Evolutionary conservation across 2,797 vertebrate genomes (phyloP).

Genomic region (Poecilia picta): DNA sequence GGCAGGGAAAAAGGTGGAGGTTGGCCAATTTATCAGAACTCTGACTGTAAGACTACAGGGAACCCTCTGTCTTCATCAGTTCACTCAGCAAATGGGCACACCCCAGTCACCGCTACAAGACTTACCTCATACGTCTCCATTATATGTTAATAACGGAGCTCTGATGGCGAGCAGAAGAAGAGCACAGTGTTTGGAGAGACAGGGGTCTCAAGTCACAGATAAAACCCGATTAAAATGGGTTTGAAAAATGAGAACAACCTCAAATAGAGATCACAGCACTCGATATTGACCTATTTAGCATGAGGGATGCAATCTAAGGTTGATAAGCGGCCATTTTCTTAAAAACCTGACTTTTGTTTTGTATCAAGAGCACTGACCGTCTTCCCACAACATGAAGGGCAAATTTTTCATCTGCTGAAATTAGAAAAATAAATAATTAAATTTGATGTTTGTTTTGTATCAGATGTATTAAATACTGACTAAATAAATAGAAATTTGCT

Average conservation of each 20-base stretch:
- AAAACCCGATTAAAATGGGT: conserved; percentile 31
- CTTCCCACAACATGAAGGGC: too few relatives aligned
- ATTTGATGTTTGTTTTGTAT: too few relatives aligned
- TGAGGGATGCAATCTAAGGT: too few relatives aligned
- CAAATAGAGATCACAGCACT: background rate
- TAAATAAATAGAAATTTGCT: too few relatives aligned
- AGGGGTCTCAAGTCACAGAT: conserved; percentile 22
- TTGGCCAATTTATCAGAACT: conserved; percentile 57
- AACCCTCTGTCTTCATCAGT: conserved; percentile 73
- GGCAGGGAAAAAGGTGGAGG: conserved; percentile 45
- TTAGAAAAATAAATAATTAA: too few relatives aligned
- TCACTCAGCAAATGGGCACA: conserved; percentile 67
- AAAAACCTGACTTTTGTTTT: too few relatives aligned
- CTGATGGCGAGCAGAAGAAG: conserved; percentile 27
- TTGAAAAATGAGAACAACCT: conserved; percentile 5
- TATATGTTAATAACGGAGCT: conserved; percentile 59
- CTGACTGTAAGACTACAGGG: conserved; percentile 65
- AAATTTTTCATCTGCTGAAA: too few relatives aligned
- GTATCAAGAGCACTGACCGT: too few relatives aligned
- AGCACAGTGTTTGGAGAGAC: conserved; percentile 36
- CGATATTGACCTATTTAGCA: conserved; percentile 2
- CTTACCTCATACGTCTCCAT: conserved; percentile 70
- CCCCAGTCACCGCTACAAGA: conserved; percentile 54
- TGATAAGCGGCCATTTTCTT: too few relatives aligned
- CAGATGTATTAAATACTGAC: too few relatives aligned